Evolutionary conservation across 2,888 invertebrate species (phyloP), one percentile per base, ranked within the genome.

Genomic region (Ectemnius cavifrons): DNA sequence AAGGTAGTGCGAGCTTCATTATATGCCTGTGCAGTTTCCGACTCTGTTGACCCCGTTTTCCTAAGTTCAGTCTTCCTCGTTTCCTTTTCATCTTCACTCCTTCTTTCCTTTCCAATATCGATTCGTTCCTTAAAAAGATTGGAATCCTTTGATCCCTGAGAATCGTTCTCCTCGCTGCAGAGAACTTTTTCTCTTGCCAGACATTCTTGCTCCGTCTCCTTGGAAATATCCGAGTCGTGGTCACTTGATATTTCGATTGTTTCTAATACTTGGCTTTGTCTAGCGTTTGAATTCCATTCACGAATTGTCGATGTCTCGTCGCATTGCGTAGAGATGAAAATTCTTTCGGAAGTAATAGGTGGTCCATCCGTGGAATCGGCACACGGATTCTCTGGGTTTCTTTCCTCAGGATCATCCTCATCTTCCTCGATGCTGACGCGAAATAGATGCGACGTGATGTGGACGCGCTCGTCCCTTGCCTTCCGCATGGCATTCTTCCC

Each of bases 401-500:
- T 37, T n/a, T 59, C 57, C 6, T 59, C 80, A 5, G 52, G 52
- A 1, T 73, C 65, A 13, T 84, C 82, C 45, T 84, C 82, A 18
- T 84, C 87, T 45, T 87, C 85, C 67, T 86, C 84, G 68, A 88
- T 85, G 56, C 85, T 85, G 61, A 84, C 79, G 37, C 85, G 83
- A 70, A 88, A 88, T 62, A 77, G 73, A 37, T 79, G 75, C 37
- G 83, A 70, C 73, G 84, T 67, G 71, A 84, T 83, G 75, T 75
- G 81, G 67, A 72, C 62, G 71, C 71, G 80, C 58, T 80, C 77
- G 47, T 80, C 83, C 62, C 81, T 71, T 63, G 81, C 80, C 78
- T 83, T 89, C 88, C 80, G 87, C 89, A 89, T 89, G 74, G 87
- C 88, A 89, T 87, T 78, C 67, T 77, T 77, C 61, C 58, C 8